A percentile compares a stretch with the other conserved stretches of the same genome.
These are phyloP conservation scores for Cerastis leucographa DNA, from an alignment of 2,888 invertebrate genomes.

Conservation along the genomic window DNA sequence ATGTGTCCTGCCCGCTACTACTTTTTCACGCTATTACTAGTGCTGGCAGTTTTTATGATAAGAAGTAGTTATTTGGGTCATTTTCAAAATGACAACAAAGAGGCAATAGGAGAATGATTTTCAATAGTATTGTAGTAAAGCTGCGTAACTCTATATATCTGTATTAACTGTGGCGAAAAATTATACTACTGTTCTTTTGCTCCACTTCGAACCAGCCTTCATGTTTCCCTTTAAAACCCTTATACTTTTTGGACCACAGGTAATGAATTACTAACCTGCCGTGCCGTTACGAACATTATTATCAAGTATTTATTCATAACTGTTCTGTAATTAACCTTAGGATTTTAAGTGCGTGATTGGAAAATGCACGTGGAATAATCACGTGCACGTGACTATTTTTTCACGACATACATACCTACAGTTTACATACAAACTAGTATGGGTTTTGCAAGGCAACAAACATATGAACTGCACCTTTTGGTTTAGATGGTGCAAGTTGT, in stretches of 20 bases:
- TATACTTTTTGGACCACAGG: not conserved
- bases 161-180: too few species aligned
- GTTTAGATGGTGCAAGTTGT: not conserved
- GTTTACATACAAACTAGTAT: not conserved
- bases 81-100: not conserved
- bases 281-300: not conserved
- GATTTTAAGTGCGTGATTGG: slow-evolving; percentile 5
- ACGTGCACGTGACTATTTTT: not conserved
- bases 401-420: not conserved
- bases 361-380: not conserved
- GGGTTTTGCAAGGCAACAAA: too few species aligned
- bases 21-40: too few species aligned
- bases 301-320: not conserved
- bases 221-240: not conserved
- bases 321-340: slow-evolving; percentile 13
- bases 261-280: not conserved
- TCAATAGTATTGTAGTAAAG: not conserved
- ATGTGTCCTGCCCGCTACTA: too few species aligned
- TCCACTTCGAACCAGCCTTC: not conserved
- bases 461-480: too few species aligned
- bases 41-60: too few species aligned
- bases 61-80: not conserved
- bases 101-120: not conserved
- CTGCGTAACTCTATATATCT: not conserved
- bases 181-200: too few species aligned